A percentile compares a stretch with the other conserved stretches of the same genome.
phyloP scores from a whole-genome alignment of 2,113 vertebrate genomes.

The Solea solea region DNA sequence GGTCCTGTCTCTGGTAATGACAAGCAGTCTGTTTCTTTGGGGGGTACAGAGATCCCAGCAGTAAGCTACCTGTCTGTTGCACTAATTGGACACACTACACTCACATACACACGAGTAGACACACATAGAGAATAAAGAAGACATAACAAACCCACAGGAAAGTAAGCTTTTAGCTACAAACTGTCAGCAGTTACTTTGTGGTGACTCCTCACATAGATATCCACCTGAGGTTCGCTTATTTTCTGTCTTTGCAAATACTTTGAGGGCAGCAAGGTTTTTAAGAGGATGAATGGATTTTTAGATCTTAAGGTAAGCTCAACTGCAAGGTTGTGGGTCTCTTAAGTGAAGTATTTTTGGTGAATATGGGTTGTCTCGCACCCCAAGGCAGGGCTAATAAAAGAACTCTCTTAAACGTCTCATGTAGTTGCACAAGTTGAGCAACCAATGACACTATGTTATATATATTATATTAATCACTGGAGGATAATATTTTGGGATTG shows the following conservation, averaged over 20 bases:
- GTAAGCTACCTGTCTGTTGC: conserved; percentile 47
- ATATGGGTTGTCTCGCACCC: conserved; percentile 48
- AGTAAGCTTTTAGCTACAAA: conserved; percentile 42
- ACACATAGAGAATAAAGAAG: conserved; percentile 32
- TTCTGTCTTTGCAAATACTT: conserved; percentile 60
- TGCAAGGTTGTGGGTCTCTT: conserved; percentile 47
- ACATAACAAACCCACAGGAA: conserved; percentile 45
- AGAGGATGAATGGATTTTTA: conserved; percentile 70
- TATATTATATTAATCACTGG: conserved; percentile 12
- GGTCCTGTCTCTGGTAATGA: conserved; percentile 47
- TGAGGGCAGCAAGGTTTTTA: conserved; percentile 43
- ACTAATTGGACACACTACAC: conserved; percentile 54
- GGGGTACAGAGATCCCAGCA: conserved; percentile 37
- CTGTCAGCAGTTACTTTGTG: conserved; percentile 49
- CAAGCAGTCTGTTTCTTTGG: conserved; percentile 36
- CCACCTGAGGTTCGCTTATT: conserved; percentile 50
- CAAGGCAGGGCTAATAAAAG: conserved; percentile 57
- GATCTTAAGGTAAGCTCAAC: conserved; percentile 58
- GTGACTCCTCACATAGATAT: conserved; percentile 41
- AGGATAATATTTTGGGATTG: conserved; percentile 35
- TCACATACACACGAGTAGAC: conserved; percentile 14
- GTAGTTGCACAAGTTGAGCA: conserved; percentile 20
- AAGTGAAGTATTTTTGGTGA: conserved; percentile 48
- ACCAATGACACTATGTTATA: conserved; percentile 37
- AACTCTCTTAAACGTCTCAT: conserved; percentile 46